A percentile compares a stretch with the other conserved stretches of the same genome.
Evolutionary conservation across 2,888 invertebrate genomes (phyloP).

Genomic region (Amiota communis): DNA sequence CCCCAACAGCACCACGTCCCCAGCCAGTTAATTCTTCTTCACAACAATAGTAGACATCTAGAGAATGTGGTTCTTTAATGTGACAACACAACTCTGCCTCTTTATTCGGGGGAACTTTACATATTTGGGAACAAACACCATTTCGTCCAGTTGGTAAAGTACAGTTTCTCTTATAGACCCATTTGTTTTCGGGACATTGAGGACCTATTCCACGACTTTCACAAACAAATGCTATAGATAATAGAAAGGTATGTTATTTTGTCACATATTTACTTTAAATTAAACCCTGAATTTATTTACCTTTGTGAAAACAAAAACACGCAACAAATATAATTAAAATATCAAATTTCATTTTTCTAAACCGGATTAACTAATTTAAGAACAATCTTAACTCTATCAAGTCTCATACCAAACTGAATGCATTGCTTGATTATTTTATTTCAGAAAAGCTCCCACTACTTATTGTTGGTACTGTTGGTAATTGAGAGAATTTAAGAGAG

Average conservation of each 20-base stretch:
- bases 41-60: slow-evolving; percentile 13
- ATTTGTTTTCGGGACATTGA: slow-evolving; percentile 5
- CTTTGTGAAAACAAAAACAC: not conserved
- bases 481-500: too few species aligned
- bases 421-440: too few species aligned
- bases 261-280: too few species aligned
- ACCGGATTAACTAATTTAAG: not conserved
- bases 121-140: slow-evolving; percentile 13
- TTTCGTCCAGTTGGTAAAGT: not conserved
- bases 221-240: too few species aligned
- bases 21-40: not conserved
- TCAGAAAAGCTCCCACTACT: too few species aligned
- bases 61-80: not conserved
- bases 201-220: not conserved
- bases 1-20: slow-evolving; percentile 21
- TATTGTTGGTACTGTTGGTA: too few species aligned
- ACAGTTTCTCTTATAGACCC: not conserved
- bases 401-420: too few species aligned
- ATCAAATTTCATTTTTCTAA: not conserved
- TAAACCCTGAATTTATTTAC: too few species aligned
- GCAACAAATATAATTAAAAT: not conserved
- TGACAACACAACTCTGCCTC: slow-evolving; percentile 14
- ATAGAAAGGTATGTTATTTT: too few species aligned
- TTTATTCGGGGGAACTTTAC: not conserved
- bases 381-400: not conserved